These are phyloP conservation scores for Electrophaes corylata DNA, from an alignment of 2,888 invertebrate species.

Conservation along the genomic window DNA sequence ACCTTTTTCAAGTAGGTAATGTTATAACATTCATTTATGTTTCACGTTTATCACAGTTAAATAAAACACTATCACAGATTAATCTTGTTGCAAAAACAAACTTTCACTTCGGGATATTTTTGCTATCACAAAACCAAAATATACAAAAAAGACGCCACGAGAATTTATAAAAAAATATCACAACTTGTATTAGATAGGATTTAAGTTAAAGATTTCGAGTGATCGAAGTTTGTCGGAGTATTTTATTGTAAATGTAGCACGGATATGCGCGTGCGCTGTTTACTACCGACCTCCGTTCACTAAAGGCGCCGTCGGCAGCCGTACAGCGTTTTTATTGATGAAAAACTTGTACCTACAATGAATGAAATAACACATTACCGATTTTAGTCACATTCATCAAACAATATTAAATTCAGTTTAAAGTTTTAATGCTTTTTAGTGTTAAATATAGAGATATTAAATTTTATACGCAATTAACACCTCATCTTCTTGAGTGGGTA, in stretches of 20 bases:
- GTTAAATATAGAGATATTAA: not conserved
- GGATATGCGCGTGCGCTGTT: conserved; percentile 20
- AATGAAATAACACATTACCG: conserved; percentile 3
- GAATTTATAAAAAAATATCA: not conserved
- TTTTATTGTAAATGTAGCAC: not conserved
- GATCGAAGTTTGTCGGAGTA: conserved; percentile 15
- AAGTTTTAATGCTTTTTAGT: not conserved
- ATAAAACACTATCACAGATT: conserved; percentile 23
- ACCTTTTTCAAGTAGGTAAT: conserved; percentile 7
- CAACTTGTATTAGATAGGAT: not conserved
- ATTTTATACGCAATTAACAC: not conserved
- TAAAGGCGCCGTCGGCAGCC: conserved; percentile 14
- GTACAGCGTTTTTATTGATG: conserved; percentile 14
- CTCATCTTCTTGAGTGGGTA: not conserved
- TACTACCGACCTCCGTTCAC: conserved; percentile 21
- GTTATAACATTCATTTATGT: conserved; percentile 20
- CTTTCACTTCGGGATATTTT: conserved; percentile 23
- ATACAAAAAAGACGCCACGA: conserved; percentile 3
- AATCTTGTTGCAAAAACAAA: conserved; percentile 17
- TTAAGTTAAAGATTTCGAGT: not conserved
- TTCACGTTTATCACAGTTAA: conserved; percentile 18
- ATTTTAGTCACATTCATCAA: conserved; percentile 28
- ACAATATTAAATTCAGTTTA: conserved; percentile 18
- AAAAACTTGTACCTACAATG: not conserved
- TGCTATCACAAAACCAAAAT: not conserved